Evolutionary conservation across 2,797 vertebrate genomes (phyloP).

Genomic region (Anomalospiza imberbis): DNA sequence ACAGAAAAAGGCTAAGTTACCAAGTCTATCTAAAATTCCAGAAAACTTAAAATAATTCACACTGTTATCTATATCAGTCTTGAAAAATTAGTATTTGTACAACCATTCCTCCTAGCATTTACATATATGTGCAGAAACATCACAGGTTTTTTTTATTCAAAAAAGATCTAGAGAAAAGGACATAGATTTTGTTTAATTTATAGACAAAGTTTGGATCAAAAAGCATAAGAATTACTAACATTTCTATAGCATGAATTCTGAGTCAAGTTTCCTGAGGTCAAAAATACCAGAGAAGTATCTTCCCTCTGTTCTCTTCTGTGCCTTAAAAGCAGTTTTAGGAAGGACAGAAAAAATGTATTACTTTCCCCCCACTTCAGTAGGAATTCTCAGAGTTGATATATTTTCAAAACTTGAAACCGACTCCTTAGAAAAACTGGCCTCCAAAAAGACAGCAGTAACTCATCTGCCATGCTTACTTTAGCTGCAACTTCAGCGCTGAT

Average conservation of each 20-base stretch:
- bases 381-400: neutral
- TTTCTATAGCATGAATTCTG: neutral
- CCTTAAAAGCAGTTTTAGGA: neutral
- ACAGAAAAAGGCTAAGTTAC: neutral
- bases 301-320: neutral
- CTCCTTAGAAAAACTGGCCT: neutral
- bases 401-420: neutral
- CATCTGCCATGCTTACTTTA: constrained; percentile 79
- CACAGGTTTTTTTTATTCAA: accelerated
- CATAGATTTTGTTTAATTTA: neutral
- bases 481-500: constrained; percentile 98
- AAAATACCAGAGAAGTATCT: neutral
- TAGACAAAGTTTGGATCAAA: neutral
- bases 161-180: neutral
- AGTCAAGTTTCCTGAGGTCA: neutral
- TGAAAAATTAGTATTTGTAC: neutral
- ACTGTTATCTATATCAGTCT: neutral
- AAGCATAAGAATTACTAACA: neutral
- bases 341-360: neutral
- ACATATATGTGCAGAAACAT: neutral
- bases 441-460: neutral
- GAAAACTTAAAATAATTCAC: neutral
- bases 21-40: neutral
- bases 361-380: neutral
- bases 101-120: neutral